Evolutionary conservation across 2,888 invertebrate species (phyloP), one percentile per base, ranked within the genome.

Genomic region (Limnephilus rhombicus): DNA sequence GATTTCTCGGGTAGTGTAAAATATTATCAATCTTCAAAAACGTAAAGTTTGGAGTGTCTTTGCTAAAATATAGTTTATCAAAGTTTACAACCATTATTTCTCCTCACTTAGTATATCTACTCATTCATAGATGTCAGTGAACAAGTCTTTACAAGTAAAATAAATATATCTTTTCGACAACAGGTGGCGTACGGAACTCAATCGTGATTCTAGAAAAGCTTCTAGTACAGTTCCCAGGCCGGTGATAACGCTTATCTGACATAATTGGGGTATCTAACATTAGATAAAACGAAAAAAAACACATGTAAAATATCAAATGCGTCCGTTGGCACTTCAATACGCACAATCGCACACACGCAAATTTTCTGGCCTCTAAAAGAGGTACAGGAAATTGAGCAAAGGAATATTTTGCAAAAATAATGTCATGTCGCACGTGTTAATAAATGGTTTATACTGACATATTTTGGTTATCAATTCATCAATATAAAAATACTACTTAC

Each of bases 211-310:
- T n/a, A 45, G 41, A 37, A n/a, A n/a, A 13, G 49, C 49, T 12
- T 2, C n/a, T 13, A 86, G 89, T n/a, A 86, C 68, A 49, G 49
- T 90, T 85, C 90, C 80, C 41, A 18, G 85, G 90, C 18, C 24
- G 31, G 82, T 41, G 89, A 90, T 90, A 90, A 85, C 85, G 82
- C 82, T 90, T 90, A 90, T 90, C 90, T 90, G 90, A 68, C 68
- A 85, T 85, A 90, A 82, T 90, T 90, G 68, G 90, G 85, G 68
- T 82, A 68, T 85, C 85, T 90, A 53, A 85, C 45, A 90, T n/a
- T 31, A 90, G 90, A 90, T 90, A 90, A 90, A 68, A 53, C 29
- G 90, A 85, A 83, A 90, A 90, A 85, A 90, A 90, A 90, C 90
- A 90, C 85, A 90, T 83, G 90, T 89, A 82, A 90, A 82, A 18